Percentiles rank a stretch among this genome's conserved stretches.
Conservation (phyloP, 2,888 invertebrate genomes). For the Hedya salicella region DNA sequence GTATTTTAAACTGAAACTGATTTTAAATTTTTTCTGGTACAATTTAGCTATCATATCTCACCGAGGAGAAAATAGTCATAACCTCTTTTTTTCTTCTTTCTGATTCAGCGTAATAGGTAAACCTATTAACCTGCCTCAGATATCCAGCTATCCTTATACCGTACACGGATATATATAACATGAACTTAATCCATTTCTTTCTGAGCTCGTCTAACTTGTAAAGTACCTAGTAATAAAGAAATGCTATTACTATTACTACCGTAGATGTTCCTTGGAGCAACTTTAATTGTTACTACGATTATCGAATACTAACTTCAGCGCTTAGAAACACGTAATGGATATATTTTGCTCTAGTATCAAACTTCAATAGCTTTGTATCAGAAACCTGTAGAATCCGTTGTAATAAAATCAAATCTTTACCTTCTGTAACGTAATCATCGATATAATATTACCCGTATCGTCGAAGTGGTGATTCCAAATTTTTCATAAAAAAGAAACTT, state of each 20-base stretch:
- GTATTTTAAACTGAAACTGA: no score
- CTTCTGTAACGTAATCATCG: slow-evolving; percentile 46
- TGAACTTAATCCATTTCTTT: slow-evolving; percentile 51
- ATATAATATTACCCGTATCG: slow-evolving; percentile 57
- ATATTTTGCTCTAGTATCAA: neutral
- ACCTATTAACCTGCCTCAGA: no score
- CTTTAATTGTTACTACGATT: slow-evolving; percentile 38
- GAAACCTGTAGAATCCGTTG: neutral
- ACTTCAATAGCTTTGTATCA: neutral
- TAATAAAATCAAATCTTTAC: slow-evolving; percentile 31
- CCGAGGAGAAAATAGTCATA: no score
- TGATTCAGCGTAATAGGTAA: no score
- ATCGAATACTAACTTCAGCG: slow-evolving; percentile 21
- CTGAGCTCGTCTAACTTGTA: slow-evolving; percentile 50
- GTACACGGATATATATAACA: slow-evolving; percentile 44
- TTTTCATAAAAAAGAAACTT: slow-evolving; percentile 55
- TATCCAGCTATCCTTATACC: no score
- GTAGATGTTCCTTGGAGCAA: slow-evolving; percentile 44
- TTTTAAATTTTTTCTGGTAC: no score
- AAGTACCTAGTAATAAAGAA: slow-evolving; percentile 55
- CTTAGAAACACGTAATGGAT: slow-evolving; percentile 4
- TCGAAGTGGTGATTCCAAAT: slow-evolving; percentile 48
- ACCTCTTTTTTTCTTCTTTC: no score
- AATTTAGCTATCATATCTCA: no score
- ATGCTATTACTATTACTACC: slow-evolving; percentile 49